Evolutionary conservation across 30 jellyfish, hydroid and myxozoan genomes (phyloP).

Genomic region (Phacellophora camtschatica): DNA sequence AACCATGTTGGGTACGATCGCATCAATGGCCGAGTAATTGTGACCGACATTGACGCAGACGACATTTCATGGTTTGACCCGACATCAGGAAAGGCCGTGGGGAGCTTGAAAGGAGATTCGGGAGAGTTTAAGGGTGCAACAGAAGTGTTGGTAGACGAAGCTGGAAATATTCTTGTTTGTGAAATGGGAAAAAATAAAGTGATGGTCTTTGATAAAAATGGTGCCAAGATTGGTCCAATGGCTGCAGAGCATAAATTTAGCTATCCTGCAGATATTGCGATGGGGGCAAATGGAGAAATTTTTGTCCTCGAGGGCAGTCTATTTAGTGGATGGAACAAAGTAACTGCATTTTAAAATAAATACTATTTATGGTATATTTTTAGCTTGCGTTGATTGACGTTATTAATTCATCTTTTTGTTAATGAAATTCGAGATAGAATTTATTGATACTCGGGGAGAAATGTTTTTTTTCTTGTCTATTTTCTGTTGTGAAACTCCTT

Average conservation of each 20-base stretch:
- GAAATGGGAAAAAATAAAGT: slow-evolving; percentile 65
- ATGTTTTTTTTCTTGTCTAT: too few species aligned
- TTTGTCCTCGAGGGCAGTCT: slow-evolving; percentile 63
- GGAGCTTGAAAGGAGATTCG: slow-evolving; percentile 25
- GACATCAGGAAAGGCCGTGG: slow-evolving; percentile 17
- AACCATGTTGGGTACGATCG: slow-evolving; percentile 53
- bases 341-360: slow-evolving; percentile 29
- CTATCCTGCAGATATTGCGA: slow-evolving; percentile 52
- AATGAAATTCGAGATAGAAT: too few species aligned
- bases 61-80: slow-evolving; percentile 54
- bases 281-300: slow-evolving; percentile 50
- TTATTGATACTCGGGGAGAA: too few species aligned
- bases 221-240: slow-evolving; percentile 52
- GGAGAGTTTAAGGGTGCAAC: slow-evolving; percentile 43
- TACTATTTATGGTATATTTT: too few species aligned
- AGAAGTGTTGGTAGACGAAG: slow-evolving; percentile 50
- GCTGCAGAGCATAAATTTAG: slow-evolving; percentile 53
- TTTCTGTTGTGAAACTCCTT: too few species aligned
- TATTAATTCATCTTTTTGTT: too few species aligned
- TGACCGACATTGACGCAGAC: slow-evolving; percentile 55
- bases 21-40: slow-evolving; percentile 42
- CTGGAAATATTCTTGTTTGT: slow-evolving; percentile 72
- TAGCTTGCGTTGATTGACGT: too few species aligned
- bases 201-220: slow-evolving; percentile 63
- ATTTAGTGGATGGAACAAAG: slow-evolving; percentile 65